These are phyloP conservation scores for Palythoa caribaeorum DNA, from an alignment of 92 coral and sea anemone genomes.

Conservation along the genomic window DNA sequence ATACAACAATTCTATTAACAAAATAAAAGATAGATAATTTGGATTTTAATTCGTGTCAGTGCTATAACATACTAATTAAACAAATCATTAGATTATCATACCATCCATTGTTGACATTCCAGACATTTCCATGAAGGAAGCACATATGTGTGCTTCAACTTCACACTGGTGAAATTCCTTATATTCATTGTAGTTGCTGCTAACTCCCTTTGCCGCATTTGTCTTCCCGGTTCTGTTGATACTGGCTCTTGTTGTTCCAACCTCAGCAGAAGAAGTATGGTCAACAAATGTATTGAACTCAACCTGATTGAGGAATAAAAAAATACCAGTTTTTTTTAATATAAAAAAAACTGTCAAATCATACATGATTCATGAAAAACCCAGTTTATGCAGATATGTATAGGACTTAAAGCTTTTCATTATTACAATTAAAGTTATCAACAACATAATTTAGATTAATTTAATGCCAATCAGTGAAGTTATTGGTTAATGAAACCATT, in stretches of 20 bases:
- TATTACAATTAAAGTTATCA: too few relatives aligned
- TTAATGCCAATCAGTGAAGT: too few relatives aligned
- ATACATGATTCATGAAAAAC: too few relatives aligned
- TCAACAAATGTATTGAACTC: slow-evolving; percentile 48
- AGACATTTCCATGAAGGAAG: slow-evolving; percentile 67
- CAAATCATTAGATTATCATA: slow-evolving; percentile 17
- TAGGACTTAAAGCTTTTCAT: too few relatives aligned
- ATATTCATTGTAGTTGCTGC: slow-evolving; percentile 20
- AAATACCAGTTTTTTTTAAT: too few relatives aligned
- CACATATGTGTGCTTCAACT: slow-evolving; percentile 55
- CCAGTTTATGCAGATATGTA: too few relatives aligned
- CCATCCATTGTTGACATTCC: slow-evolving; percentile 59
- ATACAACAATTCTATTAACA: slow-evolving; percentile 4
- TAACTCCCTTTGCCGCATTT: slow-evolving; percentile 1
- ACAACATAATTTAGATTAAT: too few relatives aligned
- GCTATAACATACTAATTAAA: slow-evolving; percentile 9
- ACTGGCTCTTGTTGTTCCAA: slow-evolving; percentile 62
- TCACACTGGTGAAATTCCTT: slow-evolving; percentile 34
- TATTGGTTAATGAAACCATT: too few relatives aligned
- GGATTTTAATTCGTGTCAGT: slow-evolving; percentile 5
- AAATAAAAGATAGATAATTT: slow-evolving; percentile 10
- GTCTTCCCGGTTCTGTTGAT: slow-evolving; percentile 55
- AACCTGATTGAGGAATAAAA: slow-evolving; percentile 13
- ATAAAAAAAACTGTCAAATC: too few relatives aligned
- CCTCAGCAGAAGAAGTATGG: slow-evolving; percentile 51